Conservation (phyloP, 2,113 vertebrate genomes). For the Ciconia maguari region DNA sequence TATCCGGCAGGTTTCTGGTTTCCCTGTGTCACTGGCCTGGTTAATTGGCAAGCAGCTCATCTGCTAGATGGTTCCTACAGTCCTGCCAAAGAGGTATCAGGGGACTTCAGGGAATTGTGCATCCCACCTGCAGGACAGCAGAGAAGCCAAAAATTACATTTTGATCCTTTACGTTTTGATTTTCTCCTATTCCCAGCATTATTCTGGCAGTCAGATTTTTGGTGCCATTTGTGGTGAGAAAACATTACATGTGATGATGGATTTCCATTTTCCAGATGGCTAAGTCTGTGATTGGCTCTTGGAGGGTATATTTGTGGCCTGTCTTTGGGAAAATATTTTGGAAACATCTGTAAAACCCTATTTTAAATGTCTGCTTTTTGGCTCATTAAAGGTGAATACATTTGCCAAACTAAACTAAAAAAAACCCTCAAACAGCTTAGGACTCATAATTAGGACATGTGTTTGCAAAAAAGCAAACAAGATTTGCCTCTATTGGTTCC, state of each 20-base stretch:
- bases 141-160: not conserved
- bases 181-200: not conserved
- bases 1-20: not conserved
- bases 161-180: not conserved
- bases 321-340: slow-evolving; percentile 9
- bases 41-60: not conserved
- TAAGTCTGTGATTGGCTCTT: not conserved
- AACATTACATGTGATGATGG: not conserved
- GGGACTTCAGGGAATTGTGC: not conserved
- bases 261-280: not conserved
- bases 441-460: not conserved
- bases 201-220: not conserved
- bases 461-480: not conserved
- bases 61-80: not conserved
- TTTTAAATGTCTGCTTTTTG: not conserved
- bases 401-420: not conserved
- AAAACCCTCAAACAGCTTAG: not conserved
- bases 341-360: slow-evolving; percentile 15
- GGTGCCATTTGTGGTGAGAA: not conserved
- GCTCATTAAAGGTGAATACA: not conserved
- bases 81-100: not conserved
- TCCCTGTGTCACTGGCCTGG: not conserved
- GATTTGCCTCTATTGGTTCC: not conserved
- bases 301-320: not conserved
- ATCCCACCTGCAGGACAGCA: not conserved